Conservation (phyloP, 2,113 vertebrate genomes). For the Prionailurus bengalensis region DNA sequence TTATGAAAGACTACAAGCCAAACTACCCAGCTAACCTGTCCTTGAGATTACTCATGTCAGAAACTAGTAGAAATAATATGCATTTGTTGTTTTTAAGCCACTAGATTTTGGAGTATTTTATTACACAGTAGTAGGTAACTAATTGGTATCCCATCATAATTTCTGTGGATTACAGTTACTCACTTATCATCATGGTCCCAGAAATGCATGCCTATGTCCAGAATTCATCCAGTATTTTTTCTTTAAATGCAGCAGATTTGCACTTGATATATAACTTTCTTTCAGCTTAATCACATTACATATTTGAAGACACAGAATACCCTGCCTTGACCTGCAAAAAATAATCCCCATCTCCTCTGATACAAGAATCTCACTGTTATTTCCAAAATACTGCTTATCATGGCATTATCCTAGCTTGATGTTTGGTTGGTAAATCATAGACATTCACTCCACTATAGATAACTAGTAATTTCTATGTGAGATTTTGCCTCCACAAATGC, state of each 20-base stretch:
- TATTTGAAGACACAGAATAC: not conserved
- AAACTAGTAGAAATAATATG: not conserved
- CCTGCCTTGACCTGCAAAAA: not conserved
- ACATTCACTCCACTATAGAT: not conserved
- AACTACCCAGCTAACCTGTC: not conserved
- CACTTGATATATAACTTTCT: not conserved
- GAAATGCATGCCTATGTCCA: not conserved
- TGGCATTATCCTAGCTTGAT: not conserved
- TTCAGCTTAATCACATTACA: not conserved
- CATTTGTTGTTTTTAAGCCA: not conserved
- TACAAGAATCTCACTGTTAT: not conserved
- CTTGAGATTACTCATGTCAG: too few relatives aligned
- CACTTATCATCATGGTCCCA: not conserved
- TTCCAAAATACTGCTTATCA: not conserved
- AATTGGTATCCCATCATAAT: not conserved
- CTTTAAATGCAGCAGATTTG: not conserved
- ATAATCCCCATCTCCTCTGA: not conserved
- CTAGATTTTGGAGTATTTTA: not conserved
- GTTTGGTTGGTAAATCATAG: not conserved
- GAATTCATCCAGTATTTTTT: not conserved
- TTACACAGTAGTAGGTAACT: not conserved
- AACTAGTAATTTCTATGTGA: not conserved
- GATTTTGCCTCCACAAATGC: not conserved
- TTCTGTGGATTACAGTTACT: not conserved
- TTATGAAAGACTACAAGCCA: not conserved